phyloP scores from a whole-genome alignment of 2,113 vertebrate species.

The Ornithorhynchus anatinus region DNA sequence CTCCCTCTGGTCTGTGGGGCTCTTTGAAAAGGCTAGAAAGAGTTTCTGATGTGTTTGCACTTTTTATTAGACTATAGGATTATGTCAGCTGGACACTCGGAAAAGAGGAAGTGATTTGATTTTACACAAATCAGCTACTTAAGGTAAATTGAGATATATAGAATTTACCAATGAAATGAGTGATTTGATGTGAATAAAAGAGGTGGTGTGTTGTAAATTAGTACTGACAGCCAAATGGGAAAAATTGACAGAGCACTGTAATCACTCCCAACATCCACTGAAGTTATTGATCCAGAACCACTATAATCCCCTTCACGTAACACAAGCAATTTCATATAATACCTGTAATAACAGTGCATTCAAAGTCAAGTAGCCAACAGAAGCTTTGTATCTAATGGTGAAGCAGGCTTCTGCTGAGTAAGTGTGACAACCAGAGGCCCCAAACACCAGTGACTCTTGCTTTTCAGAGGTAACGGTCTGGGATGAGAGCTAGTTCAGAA shows the following conservation, averaged over 20 bases:
- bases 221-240: slow-evolving; percentile 85
- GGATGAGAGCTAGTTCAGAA: slow-evolving; percentile 72
- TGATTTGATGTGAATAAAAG: slow-evolving; percentile 86
- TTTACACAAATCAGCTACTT: slow-evolving; percentile 87
- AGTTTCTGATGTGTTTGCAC: slow-evolving; percentile 15
- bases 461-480: slow-evolving; percentile 69
- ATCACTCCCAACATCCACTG: slow-evolving; percentile 93
- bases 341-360: slow-evolving; percentile 95
- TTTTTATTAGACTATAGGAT: slow-evolving; percentile 57
- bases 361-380: slow-evolving; percentile 90
- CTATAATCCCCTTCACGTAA: slow-evolving; percentile 95
- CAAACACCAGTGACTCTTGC: slow-evolving; percentile 63
- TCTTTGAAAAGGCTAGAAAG: slow-evolving; percentile 46
- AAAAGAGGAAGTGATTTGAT: slow-evolving; percentile 78
- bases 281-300: slow-evolving; percentile 97
- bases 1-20: not conserved
- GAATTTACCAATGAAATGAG: slow-evolving; percentile 86
- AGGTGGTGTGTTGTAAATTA: slow-evolving; percentile 82
- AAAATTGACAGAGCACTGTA: slow-evolving; percentile 92
- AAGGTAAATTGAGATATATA: slow-evolving; percentile 85
- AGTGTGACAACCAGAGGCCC: slow-evolving; percentile 67
- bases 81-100: slow-evolving; percentile 57
- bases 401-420: slow-evolving; percentile 77
- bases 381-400: slow-evolving; percentile 84
- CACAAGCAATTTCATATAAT: slow-evolving; percentile 97